phyloP scores from a whole-genome alignment of 2,797 vertebrate genomes.

The Notamacropus eugenii region DNA sequence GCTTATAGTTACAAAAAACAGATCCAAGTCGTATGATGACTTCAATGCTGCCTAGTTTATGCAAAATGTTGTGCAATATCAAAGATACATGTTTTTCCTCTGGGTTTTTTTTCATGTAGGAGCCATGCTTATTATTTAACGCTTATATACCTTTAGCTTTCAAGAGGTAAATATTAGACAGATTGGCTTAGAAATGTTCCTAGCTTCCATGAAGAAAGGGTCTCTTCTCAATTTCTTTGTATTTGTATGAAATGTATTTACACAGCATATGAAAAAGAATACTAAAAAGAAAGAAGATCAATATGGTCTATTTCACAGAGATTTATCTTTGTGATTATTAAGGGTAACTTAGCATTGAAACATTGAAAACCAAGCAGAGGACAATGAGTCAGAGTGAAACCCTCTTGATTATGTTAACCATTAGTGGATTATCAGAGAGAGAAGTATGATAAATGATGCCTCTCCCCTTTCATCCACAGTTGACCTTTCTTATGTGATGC shows the following conservation, averaged over 20 bases:
- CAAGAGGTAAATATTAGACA: neutral
- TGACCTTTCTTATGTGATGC: slow-evolving; percentile 66
- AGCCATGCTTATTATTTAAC: neutral
- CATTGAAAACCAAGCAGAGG: slow-evolving; percentile 18
- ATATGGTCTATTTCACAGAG: slow-evolving; percentile 35
- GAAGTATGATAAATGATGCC: slow-evolving; percentile 67
- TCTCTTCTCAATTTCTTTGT: neutral
- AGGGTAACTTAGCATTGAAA: slow-evolving; percentile 52
- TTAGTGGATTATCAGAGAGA: slow-evolving; percentile 56
- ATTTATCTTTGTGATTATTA: slow-evolving; percentile 61
- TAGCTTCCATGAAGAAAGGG: neutral
- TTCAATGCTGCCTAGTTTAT: neutral
- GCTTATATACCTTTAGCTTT: neutral
- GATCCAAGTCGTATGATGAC: neutral
- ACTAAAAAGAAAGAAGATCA: slow-evolving; percentile 41
- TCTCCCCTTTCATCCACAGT: slow-evolving; percentile 49
- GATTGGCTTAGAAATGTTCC: slow-evolving; percentile 3
- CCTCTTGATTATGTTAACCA: slow-evolving; percentile 64
- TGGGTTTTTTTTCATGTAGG: neutral
- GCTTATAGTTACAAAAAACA: slow-evolving; percentile 23
- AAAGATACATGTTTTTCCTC: neutral
- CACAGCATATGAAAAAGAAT: slow-evolving; percentile 43
- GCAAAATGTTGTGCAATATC: neutral
- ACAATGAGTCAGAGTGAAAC: slow-evolving; percentile 53
- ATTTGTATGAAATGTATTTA: slow-evolving; percentile 30